Percentiles rank a stretch among this genome's conserved stretches.
phyloP scores from a whole-genome alignment of 2,888 invertebrate species.

The Argyra leucocephala region DNA sequence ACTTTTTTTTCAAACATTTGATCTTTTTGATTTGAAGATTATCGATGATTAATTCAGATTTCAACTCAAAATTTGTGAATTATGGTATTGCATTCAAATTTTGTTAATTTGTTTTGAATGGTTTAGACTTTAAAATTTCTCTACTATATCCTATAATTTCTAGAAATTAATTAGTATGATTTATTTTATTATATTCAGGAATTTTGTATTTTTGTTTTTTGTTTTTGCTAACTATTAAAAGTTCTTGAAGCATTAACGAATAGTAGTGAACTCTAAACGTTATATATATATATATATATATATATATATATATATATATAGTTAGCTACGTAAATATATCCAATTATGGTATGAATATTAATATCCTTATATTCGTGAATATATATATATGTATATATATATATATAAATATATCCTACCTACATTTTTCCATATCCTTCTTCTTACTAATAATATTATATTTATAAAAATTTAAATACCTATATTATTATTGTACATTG shows the following conservation, averaged over 20 bases:
- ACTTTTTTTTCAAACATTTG: no score
- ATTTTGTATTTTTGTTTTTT: neutral
- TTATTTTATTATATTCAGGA: neutral
- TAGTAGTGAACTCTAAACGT: neutral
- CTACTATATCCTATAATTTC: neutral
- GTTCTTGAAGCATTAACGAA: conserved; percentile 2
- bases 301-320: neutral
- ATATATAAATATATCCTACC: neutral
- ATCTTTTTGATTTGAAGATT: no score
- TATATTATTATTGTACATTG: neutral
- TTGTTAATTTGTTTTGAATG: no score
- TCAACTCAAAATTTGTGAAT: no score
- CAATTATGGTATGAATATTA: neutral
- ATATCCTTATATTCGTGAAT: neutral
- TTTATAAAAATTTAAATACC: neutral
- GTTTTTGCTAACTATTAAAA: neutral
- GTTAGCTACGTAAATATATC: neutral
- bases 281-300: neutral
- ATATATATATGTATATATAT: neutral
- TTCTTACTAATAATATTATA: neutral
- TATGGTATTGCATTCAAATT: no score
- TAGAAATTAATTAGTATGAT: neutral
- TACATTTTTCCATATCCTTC: neutral
- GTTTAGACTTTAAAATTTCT: no score
- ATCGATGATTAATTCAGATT: no score